Percentiles rank a stretch among this genome's conserved stretches.
phyloP scores from a whole-genome alignment of 2,797 vertebrate genomes.

The Threskiornis aethiopicus region DNA sequence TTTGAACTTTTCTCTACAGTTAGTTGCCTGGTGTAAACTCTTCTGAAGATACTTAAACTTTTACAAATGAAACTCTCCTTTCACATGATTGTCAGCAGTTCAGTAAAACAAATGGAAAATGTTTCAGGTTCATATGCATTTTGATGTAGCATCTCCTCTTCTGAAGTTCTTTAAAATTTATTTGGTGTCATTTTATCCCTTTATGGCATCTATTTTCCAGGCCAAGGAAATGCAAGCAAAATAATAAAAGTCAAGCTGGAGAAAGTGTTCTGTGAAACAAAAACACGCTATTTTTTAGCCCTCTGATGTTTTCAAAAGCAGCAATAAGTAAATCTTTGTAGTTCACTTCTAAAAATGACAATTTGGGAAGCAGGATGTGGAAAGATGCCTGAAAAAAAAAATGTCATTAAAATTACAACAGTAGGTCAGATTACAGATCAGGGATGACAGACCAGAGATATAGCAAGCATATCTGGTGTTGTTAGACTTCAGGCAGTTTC shows the following conservation, averaged over 20 bases:
- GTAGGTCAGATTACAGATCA: background rate
- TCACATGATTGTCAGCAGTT: background rate
- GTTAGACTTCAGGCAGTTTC: background rate
- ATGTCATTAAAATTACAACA: background rate
- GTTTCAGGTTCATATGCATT: background rate
- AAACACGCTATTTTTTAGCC: background rate
- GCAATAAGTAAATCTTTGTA: background rate
- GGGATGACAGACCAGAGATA: background rate
- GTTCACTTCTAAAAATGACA: background rate
- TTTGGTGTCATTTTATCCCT: background rate
- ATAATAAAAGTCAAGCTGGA: background rate
- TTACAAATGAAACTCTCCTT: background rate
- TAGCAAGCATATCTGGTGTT: accelerated
- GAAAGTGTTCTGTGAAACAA: background rate
- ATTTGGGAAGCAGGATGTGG: background rate
- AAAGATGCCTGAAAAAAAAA: background rate
- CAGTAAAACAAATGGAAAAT: background rate
- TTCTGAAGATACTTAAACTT: background rate
- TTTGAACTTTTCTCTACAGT: background rate
- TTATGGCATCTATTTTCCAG: background rate
- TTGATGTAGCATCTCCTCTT: background rate
- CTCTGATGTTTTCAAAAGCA: background rate
- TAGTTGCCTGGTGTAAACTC: background rate
- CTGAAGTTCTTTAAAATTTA: background rate
- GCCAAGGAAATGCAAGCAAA: background rate